Evolutionary conservation across 1,140 invertebrate species (phyloP).

Genomic region (Hermetia illucens): DNA sequence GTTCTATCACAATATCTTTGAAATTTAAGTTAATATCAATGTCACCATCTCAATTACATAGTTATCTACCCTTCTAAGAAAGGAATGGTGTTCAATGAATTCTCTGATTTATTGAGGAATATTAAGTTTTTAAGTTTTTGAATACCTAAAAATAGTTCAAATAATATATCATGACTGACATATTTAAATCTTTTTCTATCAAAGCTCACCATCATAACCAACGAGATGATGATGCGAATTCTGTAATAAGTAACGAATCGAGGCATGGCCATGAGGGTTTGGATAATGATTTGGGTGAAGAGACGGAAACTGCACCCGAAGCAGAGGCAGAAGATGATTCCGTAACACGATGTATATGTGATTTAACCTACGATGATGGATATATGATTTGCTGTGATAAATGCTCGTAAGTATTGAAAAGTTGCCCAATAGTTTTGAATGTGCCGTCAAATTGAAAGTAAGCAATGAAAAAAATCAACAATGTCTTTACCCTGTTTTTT

Average conservation of each 20-base stretch:
- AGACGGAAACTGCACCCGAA: slow-evolving; percentile 76
- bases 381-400: slow-evolving; percentile 97
- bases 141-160: no score
- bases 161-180: no score
- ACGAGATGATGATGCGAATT: slow-evolving; percentile 45
- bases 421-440: neutral
- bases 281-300: slow-evolving; percentile 57
- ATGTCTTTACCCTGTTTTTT: slow-evolving; percentile 7
- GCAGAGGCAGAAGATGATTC: slow-evolving; percentile 77
- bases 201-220: no score
- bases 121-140: no score
- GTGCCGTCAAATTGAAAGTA: neutral
- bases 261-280: slow-evolving; percentile 37
- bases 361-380: slow-evolving; percentile 90
- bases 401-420: slow-evolving; percentile 33
- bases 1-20: no score
- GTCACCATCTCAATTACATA: no score
- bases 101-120: no score
- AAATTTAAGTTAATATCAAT: no score
- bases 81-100: no score
- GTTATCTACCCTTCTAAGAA: no score
- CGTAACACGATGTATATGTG: slow-evolving; percentile 85
- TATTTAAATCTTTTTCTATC: no score
- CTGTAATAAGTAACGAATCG: slow-evolving; percentile 43
- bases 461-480: neutral